Percentiles rank a stretch among this genome's conserved stretches.
These are phyloP conservation scores for Fopius arisanus DNA, from an alignment of 1,140 invertebrate species.

Conservation along the genomic window DNA sequence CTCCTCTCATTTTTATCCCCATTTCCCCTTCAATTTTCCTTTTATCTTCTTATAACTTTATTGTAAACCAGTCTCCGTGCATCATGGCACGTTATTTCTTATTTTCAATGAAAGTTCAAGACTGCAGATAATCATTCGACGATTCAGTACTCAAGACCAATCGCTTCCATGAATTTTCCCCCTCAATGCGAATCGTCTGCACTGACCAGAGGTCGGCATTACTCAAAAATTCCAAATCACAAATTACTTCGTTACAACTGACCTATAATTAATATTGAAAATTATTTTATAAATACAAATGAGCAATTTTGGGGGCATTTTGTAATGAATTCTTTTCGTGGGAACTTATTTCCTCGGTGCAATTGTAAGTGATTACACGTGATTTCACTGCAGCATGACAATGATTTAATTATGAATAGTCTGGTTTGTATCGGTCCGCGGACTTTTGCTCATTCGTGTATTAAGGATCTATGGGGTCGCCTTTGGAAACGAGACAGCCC, in stretches of 20 bases:
- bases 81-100: neutral
- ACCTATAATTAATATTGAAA: too few species aligned
- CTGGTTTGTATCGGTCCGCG: neutral
- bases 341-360: too few species aligned
- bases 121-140: neutral
- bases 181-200: too few species aligned
- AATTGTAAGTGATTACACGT: too few species aligned
- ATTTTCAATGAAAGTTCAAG: neutral
- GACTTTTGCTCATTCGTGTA: neutral
- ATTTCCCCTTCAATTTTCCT: neutral
- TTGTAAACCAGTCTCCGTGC: neutral
- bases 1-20: neutral
- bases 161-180: neutral
- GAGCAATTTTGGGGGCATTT: too few species aligned
- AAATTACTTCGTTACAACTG: too few species aligned
- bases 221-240: too few species aligned
- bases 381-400: too few species aligned
- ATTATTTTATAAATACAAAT: too few species aligned
- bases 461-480: neutral
- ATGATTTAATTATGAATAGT: too few species aligned
- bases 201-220: too few species aligned
- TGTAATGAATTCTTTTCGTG: too few species aligned
- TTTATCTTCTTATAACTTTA: slow-evolving; percentile 3
- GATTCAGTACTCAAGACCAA: neutral
- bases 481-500: neutral